A percentile compares a stretch with the other conserved stretches of the same genome.
Conservation (phyloP, 2,113 vertebrate genomes). For the Pongo pygmaeus region DNA sequence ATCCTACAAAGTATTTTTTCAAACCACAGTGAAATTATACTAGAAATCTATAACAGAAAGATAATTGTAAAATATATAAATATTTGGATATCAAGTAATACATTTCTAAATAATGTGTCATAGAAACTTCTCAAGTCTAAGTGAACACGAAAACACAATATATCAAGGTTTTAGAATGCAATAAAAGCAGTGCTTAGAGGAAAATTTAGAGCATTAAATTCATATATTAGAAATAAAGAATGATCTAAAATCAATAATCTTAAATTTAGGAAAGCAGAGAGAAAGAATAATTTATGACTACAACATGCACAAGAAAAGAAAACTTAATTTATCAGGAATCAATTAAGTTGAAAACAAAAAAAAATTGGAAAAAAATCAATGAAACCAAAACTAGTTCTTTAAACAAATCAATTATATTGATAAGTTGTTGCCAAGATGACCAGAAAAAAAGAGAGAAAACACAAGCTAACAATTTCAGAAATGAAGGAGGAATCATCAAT, state of each 20-base stretch:
- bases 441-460: background rate
- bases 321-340: background rate
- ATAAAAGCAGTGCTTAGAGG: background rate
- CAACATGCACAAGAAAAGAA: background rate
- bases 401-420: background rate
- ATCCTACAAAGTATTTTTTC: background rate
- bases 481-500: background rate
- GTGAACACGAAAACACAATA: slow-evolving; percentile 9
- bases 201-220: background rate
- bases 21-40: background rate
- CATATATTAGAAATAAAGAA: background rate
- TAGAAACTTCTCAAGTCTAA: background rate
- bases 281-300: background rate
- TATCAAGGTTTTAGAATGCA: background rate
- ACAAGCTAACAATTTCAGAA: background rate
- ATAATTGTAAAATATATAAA: background rate
- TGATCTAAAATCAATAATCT: background rate
- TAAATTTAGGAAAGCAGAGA: background rate
- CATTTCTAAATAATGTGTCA: background rate
- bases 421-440: background rate
- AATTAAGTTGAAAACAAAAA: background rate
- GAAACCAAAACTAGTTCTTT: background rate
- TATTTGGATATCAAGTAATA: background rate
- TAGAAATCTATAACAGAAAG: background rate
- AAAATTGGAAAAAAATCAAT: background rate